Percentiles rank a stretch among this genome's conserved stretches.
Conservation (phyloP, 2,888 invertebrate species). For the Zhuqinia jingwanae region DNA sequence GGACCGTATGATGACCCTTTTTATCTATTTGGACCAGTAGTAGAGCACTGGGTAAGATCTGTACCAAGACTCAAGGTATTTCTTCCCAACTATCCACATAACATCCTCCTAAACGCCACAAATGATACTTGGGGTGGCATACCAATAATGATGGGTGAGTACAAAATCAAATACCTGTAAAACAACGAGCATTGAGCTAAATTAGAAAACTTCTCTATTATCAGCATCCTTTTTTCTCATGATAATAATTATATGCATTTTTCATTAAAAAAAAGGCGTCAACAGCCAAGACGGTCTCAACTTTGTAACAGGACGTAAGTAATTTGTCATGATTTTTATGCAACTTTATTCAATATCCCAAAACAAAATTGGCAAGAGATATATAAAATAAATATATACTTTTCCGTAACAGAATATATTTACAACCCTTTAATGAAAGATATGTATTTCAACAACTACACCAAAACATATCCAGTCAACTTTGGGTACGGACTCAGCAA, state of each 20-base stretch:
- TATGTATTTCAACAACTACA: conserved; percentile 39
- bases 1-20: conserved; percentile 26
- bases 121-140: conserved; percentile 58
- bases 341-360: too few relatives aligned
- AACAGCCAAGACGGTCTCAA: conserved; percentile 58
- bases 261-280: too few relatives aligned
- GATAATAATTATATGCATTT: too few relatives aligned
- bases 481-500: conserved; percentile 49
- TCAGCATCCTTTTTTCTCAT: not conserved
- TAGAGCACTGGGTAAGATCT: conserved; percentile 65
- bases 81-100: conserved; percentile 61
- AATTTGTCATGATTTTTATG: not conserved
- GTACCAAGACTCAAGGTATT: conserved; percentile 50
- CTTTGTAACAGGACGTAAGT: conserved; percentile 62
- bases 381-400: not conserved
- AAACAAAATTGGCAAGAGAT: too few relatives aligned
- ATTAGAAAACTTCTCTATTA: too few relatives aligned
- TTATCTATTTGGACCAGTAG: conserved; percentile 66
- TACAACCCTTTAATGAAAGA: conserved; percentile 23
- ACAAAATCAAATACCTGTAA: too few relatives aligned
- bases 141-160: conserved; percentile 70
- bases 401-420: conserved; percentile 45
- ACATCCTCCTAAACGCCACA: conserved; percentile 34
- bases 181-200: too few relatives aligned
- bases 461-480: conserved; percentile 46